phyloP scores from a whole-genome alignment of 2,888 invertebrate genomes.

The Hybos culiciformis region DNA sequence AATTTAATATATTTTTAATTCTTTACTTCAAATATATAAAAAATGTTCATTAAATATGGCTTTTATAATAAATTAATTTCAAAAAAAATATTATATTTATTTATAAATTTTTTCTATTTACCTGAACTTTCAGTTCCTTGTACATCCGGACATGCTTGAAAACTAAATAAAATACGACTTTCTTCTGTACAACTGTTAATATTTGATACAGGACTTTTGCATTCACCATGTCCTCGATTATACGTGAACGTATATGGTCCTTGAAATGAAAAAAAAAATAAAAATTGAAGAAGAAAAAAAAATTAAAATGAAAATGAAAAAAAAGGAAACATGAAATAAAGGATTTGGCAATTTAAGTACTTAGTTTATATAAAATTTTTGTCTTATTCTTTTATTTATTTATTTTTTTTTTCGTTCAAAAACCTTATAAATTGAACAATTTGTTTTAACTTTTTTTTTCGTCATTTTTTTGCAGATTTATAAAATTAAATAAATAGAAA shows the following conservation, averaged over 20 bases:
- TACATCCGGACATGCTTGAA: slow-evolving; percentile 88
- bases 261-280: background rate
- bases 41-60: no score
- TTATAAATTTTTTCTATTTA: slow-evolving; percentile 31
- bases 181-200: slow-evolving; percentile 92
- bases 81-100: no score
- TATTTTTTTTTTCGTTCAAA: background rate
- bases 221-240: slow-evolving; percentile 81
- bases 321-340: background rate
- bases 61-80: no score
- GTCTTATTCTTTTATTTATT: background rate
- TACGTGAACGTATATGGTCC: slow-evolving; percentile 90
- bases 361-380: background rate
- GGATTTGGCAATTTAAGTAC: background rate
- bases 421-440: background rate
- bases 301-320: background rate
- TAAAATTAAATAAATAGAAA: no score
- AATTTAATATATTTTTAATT: no score
- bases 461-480: no score
- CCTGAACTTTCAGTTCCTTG: slow-evolving; percentile 83
- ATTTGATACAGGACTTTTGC: slow-evolving; percentile 76
- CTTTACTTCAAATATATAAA: no score
- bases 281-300: background rate
- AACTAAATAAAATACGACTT: slow-evolving; percentile 74
- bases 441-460: background rate